Evolutionary conservation across 2,888 invertebrate species (phyloP), one percentile per base, ranked within the genome.

Genomic region (Sarcophaga carnaria): DNA sequence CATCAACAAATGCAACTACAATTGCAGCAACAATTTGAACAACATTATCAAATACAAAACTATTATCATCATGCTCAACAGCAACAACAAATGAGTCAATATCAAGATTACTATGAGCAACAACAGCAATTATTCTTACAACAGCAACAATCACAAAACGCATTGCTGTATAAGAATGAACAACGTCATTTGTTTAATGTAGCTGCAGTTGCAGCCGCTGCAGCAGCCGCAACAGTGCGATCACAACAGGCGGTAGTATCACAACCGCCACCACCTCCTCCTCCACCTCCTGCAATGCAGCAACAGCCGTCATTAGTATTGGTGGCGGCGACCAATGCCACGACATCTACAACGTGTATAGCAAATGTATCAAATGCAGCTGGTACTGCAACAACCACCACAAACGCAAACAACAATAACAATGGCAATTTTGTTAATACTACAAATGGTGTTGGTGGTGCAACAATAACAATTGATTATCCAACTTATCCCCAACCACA

Each of bases 1-100:
- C 89, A 89, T 80, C 90, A 90, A 62, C 89, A 89, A 78, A 89
- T 87, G 89, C 89, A 83, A 79, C 78, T 83, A 79, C 90, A 84
- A 67, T 76, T 89, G 88, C 90, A 87, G 79, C 90, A 84, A 89
- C 89, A 85, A 84, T 88, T 88, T 49, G 88, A 90, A 75, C 90
- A 90, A 64, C 90, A 89, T 71, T 89, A 88, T 84, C 89, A 90
- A 79, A 80, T 88, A 86, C 89, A 89, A 76, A 88, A 87, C 12
- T 85, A 87, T 10, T 89, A 80, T 70, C 89, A 85, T 72, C 89
- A 88, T 63, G 89, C 78, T 12, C 89, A 71, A 76, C 88, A 71
- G 71, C 89, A 83, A 54, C 88, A 85, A 22, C 89, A 88, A 49
- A 86, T 87, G 8, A 89, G 88, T 76, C 89, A 88, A 75, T 89